Percentiles rank a stretch among this genome's conserved stretches.
Conservation (phyloP, 64 coral and sea anemone genomes). For the Montipora efflorescens region DNA sequence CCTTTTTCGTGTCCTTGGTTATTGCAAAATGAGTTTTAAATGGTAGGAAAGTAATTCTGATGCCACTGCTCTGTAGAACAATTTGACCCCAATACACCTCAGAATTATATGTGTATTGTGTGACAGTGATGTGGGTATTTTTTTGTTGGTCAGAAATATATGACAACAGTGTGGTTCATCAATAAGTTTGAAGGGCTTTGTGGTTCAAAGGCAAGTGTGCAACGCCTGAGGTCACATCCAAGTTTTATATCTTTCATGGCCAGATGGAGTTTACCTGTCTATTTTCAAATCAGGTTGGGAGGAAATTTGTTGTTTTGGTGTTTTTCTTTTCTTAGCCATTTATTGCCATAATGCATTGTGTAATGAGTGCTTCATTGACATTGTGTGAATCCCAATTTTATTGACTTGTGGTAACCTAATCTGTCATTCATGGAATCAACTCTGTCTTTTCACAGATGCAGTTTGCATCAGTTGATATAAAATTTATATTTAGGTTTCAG, state of each 20-base stretch:
- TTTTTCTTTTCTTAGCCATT: not conserved
- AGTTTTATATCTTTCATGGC: conserved; percentile 88
- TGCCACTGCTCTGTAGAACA: too few species aligned
- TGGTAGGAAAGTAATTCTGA: too few species aligned
- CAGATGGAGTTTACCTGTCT: conserved; percentile 96
- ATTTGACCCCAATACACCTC: too few species aligned
- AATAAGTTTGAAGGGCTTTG: conserved; percentile 91
- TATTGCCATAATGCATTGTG: too few species aligned
- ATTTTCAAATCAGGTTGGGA: conserved; percentile 96
- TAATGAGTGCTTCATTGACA: too few species aligned
- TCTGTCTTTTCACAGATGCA: not conserved
- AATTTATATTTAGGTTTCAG: conserved; percentile 75
- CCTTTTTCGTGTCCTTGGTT: too few species aligned
- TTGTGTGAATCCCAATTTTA: too few species aligned
- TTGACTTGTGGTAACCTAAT: too few species aligned
- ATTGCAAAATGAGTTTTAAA: too few species aligned
- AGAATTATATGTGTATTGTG: too few species aligned
- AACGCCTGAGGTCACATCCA: conserved; percentile 79
- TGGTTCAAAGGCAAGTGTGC: conserved; percentile 88
- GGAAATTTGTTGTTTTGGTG: not conserved
- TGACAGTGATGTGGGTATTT: not conserved
- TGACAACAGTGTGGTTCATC: conserved; percentile 89
- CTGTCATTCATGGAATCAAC: not conserved
- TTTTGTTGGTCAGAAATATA: conserved; percentile 84
- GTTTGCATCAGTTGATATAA: not conserved